Percentiles rank a stretch among this genome's conserved stretches.
phyloP scores from a whole-genome alignment of 2,888 invertebrate genomes.

The Acrobasis repandana region DNA sequence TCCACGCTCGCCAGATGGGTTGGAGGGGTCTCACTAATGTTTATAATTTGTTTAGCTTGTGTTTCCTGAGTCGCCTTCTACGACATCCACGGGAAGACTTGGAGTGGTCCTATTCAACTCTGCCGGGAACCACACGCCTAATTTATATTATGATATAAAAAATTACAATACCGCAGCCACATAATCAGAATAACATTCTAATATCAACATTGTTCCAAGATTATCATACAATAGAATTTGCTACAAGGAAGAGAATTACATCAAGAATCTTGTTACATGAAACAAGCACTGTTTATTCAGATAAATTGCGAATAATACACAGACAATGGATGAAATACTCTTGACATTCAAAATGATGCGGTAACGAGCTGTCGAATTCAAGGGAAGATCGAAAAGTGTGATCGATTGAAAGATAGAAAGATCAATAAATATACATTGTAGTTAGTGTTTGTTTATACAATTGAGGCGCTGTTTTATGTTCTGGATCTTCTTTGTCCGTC shows the following conservation, averaged over 20 bases:
- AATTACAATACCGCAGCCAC: background rate
- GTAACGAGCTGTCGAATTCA: conserved; percentile 58
- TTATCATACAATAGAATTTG: conserved; percentile 20
- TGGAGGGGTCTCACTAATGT: too few relatives aligned
- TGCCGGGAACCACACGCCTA: too few relatives aligned
- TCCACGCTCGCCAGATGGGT: too few relatives aligned
- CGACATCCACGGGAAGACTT: too few relatives aligned
- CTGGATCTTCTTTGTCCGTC: too few relatives aligned
- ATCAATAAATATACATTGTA: background rate
- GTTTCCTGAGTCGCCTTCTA: too few relatives aligned
- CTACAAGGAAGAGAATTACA: conserved; percentile 30
- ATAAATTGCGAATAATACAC: conserved; percentile 43
- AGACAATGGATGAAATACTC: conserved; percentile 56
- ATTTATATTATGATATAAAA: background rate
- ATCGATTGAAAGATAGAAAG: conserved; percentile 17
- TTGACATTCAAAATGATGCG: conserved; percentile 59
- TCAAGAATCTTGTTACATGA: conserved; percentile 36
- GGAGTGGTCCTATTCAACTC: too few relatives aligned
- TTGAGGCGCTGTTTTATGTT: background rate
- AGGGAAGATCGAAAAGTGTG: conserved; percentile 40
- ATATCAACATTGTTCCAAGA: conserved; percentile 1
- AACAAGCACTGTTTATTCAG: conserved; percentile 34
- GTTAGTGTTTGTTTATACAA: background rate
- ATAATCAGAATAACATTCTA: background rate
- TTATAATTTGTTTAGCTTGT: too few relatives aligned